Percentiles rank a stretch among this genome's conserved stretches.
phyloP scores from a whole-genome alignment of 2,797 vertebrate species.

The Anabacerthia variegaticeps region DNA sequence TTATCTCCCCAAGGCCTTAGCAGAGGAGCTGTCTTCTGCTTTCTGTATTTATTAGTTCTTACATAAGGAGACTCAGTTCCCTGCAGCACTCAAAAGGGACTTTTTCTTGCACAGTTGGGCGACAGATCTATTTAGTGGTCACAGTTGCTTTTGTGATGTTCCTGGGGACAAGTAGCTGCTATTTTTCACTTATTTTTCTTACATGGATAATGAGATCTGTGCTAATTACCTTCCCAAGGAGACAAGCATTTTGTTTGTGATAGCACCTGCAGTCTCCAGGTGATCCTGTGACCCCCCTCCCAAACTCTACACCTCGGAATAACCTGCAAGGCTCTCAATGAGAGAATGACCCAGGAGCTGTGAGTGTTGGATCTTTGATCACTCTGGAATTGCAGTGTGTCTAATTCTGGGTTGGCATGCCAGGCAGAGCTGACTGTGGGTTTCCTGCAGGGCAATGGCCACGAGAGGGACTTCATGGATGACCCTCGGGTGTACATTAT shows the following conservation, averaged over 20 bases:
- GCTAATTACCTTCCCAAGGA: background rate
- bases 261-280: background rate
- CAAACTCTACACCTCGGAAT: background rate
- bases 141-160: background rate
- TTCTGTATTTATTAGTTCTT: background rate
- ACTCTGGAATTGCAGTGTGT: background rate
- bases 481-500: slow-evolving; percentile 93
- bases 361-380: background rate
- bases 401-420: background rate
- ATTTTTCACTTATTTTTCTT: background rate
- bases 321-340: background rate
- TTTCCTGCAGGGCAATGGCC: slow-evolving; percentile 90
- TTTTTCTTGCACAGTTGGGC: background rate
- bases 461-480: slow-evolving; percentile 93
- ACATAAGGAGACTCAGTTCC: background rate
- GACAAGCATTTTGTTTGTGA: background rate
- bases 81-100: background rate
- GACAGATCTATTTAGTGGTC: background rate
- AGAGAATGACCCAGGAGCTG: background rate
- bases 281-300: background rate
- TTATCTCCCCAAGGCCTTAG: background rate
- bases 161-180: background rate
- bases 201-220: background rate
- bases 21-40: background rate
- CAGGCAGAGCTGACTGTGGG: background rate